phyloP scores from a whole-genome alignment of 2,797 vertebrate species.

The Poeciliopsis infans region DNA sequence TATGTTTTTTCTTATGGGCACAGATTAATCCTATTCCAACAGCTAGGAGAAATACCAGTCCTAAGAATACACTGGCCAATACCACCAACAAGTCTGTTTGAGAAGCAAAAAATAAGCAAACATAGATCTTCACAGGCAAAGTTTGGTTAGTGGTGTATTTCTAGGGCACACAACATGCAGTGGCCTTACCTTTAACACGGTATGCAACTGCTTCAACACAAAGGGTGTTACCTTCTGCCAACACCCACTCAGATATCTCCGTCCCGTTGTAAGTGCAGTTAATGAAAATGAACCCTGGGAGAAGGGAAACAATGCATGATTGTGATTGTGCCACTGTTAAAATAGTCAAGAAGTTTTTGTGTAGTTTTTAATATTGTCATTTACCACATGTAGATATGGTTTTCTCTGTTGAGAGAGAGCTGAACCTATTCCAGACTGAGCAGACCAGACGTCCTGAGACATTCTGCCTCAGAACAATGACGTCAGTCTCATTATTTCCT shows the following conservation, averaged over 20 bases:
- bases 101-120: slow-evolving; percentile 14
- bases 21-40: slow-evolving; percentile 24
- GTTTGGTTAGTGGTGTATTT: slow-evolving; percentile 6
- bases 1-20: slow-evolving; percentile 36
- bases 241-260: neutral
- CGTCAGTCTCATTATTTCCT: neutral
- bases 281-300: neutral
- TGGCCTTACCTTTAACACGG: slow-evolving; percentile 34
- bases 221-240: slow-evolving; percentile 5
- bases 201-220: slow-evolving; percentile 17
- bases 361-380: neutral
- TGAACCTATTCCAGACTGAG: slow-evolving; percentile 50
- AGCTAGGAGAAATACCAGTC: slow-evolving; percentile 31
- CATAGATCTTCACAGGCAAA: neutral
- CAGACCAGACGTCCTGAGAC: slow-evolving; percentile 51
- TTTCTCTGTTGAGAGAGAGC: fast-evolving
- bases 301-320: neutral
- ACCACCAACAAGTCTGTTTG: fast-evolving
- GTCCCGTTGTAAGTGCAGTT: slow-evolving; percentile 6
- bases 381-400: slow-evolving; percentile 7
- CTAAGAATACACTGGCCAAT: slow-evolving; percentile 4
- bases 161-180: slow-evolving; percentile 24
- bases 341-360: neutral
- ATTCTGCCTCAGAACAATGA: slow-evolving; percentile 46
- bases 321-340: neutral